Evolutionary conservation across 2,113 vertebrate genomes (phyloP), one percentile per base, ranked within the genome.

Genomic region (Nothobranchius furzeri): DNA sequence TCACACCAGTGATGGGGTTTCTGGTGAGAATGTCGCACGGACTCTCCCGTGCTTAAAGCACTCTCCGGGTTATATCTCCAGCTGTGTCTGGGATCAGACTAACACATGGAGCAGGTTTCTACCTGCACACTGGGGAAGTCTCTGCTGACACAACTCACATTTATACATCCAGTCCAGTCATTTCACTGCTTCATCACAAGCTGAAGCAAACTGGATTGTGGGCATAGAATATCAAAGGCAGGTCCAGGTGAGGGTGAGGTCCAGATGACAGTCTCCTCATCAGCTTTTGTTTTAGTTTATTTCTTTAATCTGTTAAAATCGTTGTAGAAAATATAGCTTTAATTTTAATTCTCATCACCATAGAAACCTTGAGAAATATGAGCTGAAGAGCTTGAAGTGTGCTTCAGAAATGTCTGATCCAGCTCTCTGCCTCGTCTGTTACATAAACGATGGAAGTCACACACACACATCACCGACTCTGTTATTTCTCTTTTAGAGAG

Each of bases 41-140:
- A 64, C 56, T 11, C 35, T 50, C 37, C 14, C 9, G 55, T 37
- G 48, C 49, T 36, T 15, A 51, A 42, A 25, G 64, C 62, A 47
- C 70, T 53, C 43, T 40, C n/a, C 64, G 61, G 71, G 71, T 66
- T 69, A 66, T 36, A 42, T 4, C 10, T 12, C 35, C 6, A 10
- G 43, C 37, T n/a, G 54, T 9, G 30, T 54, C 25, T 30, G 25
- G 20, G 30, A 54, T 35, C 4, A 30, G 25, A 35, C 10, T 1
- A 49, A 49, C 7, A 8, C 47, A 7, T 7, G n/a, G 15, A 17
- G 9, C 3, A 48, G 7, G 15, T 1, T 30, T 30, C 30, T 30
- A 30, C 30, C 30, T 30, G 3, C 12, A 13, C 46, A 14, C 46
- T 14, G 46, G 11, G 5, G 12, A 46, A 46, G 14, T 1, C 2